These are phyloP conservation scores for Serripes groenlandicus DNA, from an alignment of 2,888 invertebrate species.

Conservation along the genomic window DNA sequence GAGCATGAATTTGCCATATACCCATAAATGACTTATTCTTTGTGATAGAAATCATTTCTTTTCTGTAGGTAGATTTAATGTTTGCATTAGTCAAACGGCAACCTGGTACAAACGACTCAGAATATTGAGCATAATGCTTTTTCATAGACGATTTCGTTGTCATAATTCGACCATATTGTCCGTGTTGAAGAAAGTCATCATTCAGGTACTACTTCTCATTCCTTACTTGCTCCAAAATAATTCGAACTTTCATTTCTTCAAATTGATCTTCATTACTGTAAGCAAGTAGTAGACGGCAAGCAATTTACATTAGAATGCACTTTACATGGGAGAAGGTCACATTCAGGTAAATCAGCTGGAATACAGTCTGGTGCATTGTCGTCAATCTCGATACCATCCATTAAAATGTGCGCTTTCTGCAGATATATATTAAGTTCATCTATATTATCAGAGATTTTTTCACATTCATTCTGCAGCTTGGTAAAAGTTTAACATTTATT, in stretches of 20 bases:
- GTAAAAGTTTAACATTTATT: slow-evolving; percentile 10
- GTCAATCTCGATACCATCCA: slow-evolving; percentile 1
- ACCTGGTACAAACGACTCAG: not conserved
- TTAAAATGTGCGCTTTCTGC: not conserved
- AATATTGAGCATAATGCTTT: not conserved
- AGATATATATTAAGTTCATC: not conserved
- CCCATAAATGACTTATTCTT: slow-evolving; percentile 14
- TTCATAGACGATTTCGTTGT: not conserved
- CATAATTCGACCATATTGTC: not conserved
- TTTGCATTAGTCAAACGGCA: not conserved
- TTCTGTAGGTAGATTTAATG: not conserved
- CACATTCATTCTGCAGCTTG: slow-evolving; percentile 3
- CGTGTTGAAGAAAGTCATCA: slow-evolving; percentile 23
- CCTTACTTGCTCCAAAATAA: slow-evolving; percentile 37
- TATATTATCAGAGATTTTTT: not conserved
- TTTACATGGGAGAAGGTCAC: slow-evolving; percentile 13
- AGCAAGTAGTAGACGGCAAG: slow-evolving; percentile 41
- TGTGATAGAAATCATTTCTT: not conserved
- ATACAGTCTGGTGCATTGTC: not conserved
- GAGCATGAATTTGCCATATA: slow-evolving; percentile 16
- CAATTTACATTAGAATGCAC: slow-evolving; percentile 54
- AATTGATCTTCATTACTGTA: slow-evolving; percentile 22
- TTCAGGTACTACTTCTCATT: slow-evolving; percentile 39
- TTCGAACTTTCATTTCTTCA: slow-evolving; percentile 44
- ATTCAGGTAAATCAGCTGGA: not conserved